Evolutionary conservation across 1,140 invertebrate genomes (phyloP), one percentile per base, ranked within the genome.

Genomic region (Trypoxylus dichotomus): DNA sequence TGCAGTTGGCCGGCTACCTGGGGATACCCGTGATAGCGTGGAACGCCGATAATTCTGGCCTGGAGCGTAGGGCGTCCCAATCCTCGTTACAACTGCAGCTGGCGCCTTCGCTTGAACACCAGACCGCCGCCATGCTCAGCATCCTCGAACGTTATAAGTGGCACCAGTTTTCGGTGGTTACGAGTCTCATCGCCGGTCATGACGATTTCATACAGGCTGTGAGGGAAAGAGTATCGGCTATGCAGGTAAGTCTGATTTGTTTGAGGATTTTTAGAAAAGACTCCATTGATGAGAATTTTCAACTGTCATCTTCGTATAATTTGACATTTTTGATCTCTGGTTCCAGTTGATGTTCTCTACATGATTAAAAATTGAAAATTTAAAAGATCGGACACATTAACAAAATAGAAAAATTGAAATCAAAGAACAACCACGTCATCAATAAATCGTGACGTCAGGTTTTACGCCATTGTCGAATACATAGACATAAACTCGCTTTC

Each of bases 171-270:
- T 95, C 95, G 78, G 93, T 98, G 74, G 94, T 98, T 29, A 95
- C 94, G n/a, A 95, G 94, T 63, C 93, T 95, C 83, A 96, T 97
- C 68, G 96, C 96, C 19, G 97, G 97, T 0, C 95, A 98, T 86
- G 94, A 96, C 82, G 96, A 98, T 85, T 98, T 99, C 84, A 94
- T 98, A 78, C 95, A 97, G 85, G 95, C 96, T 19, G 93, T 98
- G 24, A 87, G 96, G 47, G 95, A 97, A 84, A 88, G 94, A 78
- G 94, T 96, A 47, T 92, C 92, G 47, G 92, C 93, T 77, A 93
- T 94, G 88, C 92, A 94, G 87, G 89, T 90, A 73, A 1, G 71
- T 73, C 60, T n/a, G 3, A 15, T 15, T 47, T n/a, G 37, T 13
- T 5, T n/a, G 43, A n/a, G n/a, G n/a, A n/a, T n/a, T n/a, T n/a